These are phyloP conservation scores for Psophia crepitans DNA, from an alignment of 2,113 vertebrate species.

Conservation along the genomic window DNA sequence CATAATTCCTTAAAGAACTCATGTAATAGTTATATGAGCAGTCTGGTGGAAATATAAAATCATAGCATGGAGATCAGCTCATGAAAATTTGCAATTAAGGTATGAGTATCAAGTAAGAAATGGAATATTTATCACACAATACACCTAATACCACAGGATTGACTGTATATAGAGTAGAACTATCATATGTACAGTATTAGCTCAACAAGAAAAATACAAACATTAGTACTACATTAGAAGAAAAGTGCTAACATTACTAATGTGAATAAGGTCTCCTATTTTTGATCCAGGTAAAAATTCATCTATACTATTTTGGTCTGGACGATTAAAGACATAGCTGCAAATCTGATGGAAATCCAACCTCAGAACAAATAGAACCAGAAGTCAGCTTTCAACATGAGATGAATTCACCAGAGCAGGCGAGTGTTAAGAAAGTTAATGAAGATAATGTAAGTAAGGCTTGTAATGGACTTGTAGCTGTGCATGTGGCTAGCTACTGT, in stretches of 20 bases:
- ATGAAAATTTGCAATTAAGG: neutral
- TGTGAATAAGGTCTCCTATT: neutral
- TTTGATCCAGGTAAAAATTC: neutral
- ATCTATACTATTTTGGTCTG: neutral
- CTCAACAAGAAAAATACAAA: neutral
- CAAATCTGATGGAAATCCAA: neutral
- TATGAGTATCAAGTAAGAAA: neutral
- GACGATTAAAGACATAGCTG: neutral
- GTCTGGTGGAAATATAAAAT: slow-evolving; percentile 3
- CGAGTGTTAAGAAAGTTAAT: neutral
- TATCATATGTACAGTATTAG: neutral
- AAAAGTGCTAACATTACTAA: neutral
- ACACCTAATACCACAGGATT: neutral
- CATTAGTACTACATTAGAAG: neutral
- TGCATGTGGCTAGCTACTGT: neutral
- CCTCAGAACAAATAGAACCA: neutral
- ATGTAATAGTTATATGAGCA: neutral
- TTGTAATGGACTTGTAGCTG: neutral
- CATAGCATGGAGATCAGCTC: neutral
- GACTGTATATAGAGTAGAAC: neutral
- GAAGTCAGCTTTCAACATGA: neutral
- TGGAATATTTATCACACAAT: neutral
- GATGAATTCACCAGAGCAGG: neutral
- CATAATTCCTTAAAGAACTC: slow-evolving; percentile 29
- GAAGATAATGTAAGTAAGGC: neutral